Evolutionary conservation across 1,140 invertebrate genomes (phyloP).

Genomic region (Thaumetopoea pityocampa): DNA sequence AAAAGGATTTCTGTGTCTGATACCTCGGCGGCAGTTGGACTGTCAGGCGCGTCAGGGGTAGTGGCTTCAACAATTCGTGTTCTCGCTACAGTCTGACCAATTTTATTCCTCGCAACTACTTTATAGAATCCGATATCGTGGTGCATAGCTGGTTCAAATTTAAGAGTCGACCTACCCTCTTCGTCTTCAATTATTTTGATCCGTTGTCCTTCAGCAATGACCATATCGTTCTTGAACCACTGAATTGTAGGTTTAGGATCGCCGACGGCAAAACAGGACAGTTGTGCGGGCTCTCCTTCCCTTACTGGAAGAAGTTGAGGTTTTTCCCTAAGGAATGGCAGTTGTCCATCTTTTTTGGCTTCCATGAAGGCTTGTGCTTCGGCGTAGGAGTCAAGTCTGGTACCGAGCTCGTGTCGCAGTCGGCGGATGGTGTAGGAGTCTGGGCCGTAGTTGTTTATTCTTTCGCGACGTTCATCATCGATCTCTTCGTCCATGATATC

Average conservation of each 20-base stretch:
- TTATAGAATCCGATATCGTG: conserved; percentile 96
- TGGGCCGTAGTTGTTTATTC: conserved; percentile 86
- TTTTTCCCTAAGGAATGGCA: conserved; percentile 90
- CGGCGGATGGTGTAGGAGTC: conserved; percentile 84
- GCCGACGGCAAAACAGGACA: conserved; percentile 91
- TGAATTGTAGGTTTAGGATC: conserved; percentile 93
- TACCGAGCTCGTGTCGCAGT: conserved; percentile 87
- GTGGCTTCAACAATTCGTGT: conserved; percentile 84
- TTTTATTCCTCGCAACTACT: conserved; percentile 92
- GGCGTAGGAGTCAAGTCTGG: conserved; percentile 86
- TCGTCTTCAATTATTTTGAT: conserved; percentile 86
- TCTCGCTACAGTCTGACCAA: conserved; percentile 85
- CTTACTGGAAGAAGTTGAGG: conserved; percentile 87
- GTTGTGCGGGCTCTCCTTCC: conserved; percentile 84
- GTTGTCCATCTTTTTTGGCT: conserved; percentile 85
- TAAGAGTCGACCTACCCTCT: conserved; percentile 86
- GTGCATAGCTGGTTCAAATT: conserved; percentile 84
- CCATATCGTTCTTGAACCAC: conserved; percentile 96
- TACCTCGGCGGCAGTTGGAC: conserved; percentile 87
- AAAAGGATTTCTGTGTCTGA: conserved; percentile 92
- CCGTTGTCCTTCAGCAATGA: conserved; percentile 86
- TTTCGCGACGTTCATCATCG: conserved; percentile 89
- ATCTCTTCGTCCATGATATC: conserved; percentile 98
- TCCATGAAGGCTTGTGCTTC: conserved; percentile 90
- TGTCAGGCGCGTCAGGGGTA: conserved; percentile 89